Conservation (phyloP, 2,113 vertebrate species). For the Strix aluco region DNA sequence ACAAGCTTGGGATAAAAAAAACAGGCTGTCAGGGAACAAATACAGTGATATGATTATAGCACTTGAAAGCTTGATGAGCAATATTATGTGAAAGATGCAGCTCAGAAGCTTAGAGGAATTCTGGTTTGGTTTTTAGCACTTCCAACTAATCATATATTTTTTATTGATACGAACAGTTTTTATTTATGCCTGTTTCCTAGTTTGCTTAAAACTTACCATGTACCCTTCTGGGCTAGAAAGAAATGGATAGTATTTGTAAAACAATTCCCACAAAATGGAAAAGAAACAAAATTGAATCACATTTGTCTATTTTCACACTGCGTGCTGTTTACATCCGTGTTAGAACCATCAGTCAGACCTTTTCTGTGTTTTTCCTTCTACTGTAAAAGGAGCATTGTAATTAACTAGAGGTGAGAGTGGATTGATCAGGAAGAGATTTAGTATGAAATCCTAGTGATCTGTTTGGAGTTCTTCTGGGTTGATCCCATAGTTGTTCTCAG, state of each 20-base stretch:
- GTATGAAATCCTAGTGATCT: neutral
- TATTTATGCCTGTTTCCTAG: neutral
- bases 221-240: neutral
- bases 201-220: neutral
- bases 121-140: neutral
- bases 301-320: neutral
- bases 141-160: neutral
- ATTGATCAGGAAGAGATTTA: neutral
- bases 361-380: neutral
- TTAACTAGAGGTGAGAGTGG: neutral
- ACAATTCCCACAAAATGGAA: neutral
- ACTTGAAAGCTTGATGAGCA: neutral
- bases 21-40: neutral
- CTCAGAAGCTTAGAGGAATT: neutral
- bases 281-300: neutral
- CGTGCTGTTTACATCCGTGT: neutral
- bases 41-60: neutral
- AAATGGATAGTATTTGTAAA: neutral
- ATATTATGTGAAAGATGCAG: neutral
- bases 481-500: neutral
- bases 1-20: neutral
- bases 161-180: neutral
- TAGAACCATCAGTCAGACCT: neutral
- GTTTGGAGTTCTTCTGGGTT: neutral
- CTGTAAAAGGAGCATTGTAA: neutral